Evolutionary conservation across 2,888 invertebrate species (phyloP), one percentile per base, ranked within the genome.

Genomic region (Napeogenes inachia): DNA sequence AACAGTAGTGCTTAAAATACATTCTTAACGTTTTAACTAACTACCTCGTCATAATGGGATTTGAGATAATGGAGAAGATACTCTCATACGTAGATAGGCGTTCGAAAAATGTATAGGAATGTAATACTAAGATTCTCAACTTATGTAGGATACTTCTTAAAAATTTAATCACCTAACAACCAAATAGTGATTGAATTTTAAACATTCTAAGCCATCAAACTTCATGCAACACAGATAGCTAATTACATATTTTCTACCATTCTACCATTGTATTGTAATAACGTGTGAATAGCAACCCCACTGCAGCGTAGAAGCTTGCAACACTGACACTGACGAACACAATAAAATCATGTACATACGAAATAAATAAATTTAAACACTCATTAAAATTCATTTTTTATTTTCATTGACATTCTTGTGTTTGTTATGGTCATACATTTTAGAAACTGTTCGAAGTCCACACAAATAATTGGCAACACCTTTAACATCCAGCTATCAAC

Each of bases 231-330:
- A 72, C 72, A 64, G 67, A 73, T 71, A 65, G 70, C 60, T 73
- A 75, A 73, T 68, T 47, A 69, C 72, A 73, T 76, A 73, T 78
- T 77, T 66, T 67, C 70, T 70, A 70, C 75, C 77, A 78, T 71
- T 72, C 63, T 61, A 64, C 62, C 60, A 66, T 62, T 70, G 69
- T 74, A 72, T 73, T 73, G 71, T 75, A 68, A 73, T 70, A 71
- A 76, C 75, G 78, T 83, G 80, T 82, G 80, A 76, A 76, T 77
- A 78, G 79, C 75, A 75, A 80, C 75, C 79, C 79, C 79, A 84
- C 83, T 78, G 83, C 77, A 71, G 75, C 64, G 81, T 87, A 87
- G 87, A 71, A 80, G 76, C 89, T 89, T 89, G 86, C 84, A 80
- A 88, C 86, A 87, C 87, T 80, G 68, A 85, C 82, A 84, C 82